Evolutionary conservation across 2,888 invertebrate genomes (phyloP).

Genomic region (Teleogryllus oceanicus): DNA sequence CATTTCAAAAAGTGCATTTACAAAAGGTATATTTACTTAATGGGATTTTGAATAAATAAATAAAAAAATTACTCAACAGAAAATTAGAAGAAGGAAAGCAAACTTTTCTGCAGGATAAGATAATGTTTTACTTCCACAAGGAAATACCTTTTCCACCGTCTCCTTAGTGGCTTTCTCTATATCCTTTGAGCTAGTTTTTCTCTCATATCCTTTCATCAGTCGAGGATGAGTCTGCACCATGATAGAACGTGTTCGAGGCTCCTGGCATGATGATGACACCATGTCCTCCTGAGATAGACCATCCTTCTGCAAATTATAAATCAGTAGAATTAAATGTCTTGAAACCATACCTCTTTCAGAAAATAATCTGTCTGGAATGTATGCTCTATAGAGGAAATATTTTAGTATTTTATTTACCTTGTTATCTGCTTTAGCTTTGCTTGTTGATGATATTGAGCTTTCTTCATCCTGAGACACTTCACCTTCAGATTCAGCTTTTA

Average conservation of each 20-base stretch:
- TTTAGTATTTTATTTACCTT: slow-evolving; percentile 33
- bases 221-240: slow-evolving; percentile 35
- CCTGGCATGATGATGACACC: slow-evolving; percentile 54
- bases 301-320: slow-evolving; percentile 44
- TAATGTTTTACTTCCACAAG: too few relatives aligned
- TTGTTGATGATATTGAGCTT: slow-evolving; percentile 39
- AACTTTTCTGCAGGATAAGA: too few relatives aligned
- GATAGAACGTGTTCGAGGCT: slow-evolving; percentile 42
- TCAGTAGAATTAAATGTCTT: too few relatives aligned
- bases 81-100: too few relatives aligned
- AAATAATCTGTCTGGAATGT: too few relatives aligned
- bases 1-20: too few relatives aligned
- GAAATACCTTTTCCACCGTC: slow-evolving; percentile 18
- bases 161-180: slow-evolving; percentile 25
- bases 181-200: neutral
- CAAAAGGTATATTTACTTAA: too few relatives aligned
- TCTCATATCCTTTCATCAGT: slow-evolving; percentile 26
- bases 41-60: too few relatives aligned
- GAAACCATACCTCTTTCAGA: too few relatives aligned
- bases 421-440: slow-evolving; percentile 34
- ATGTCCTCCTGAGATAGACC: slow-evolving; percentile 49
- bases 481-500: slow-evolving; percentile 19
- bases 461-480: slow-evolving; percentile 36
- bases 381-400: neutral
- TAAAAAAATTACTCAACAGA: too few relatives aligned